Evolutionary conservation across 2,797 vertebrate genomes (phyloP).

Genomic region (Molossus alvarezi): DNA sequence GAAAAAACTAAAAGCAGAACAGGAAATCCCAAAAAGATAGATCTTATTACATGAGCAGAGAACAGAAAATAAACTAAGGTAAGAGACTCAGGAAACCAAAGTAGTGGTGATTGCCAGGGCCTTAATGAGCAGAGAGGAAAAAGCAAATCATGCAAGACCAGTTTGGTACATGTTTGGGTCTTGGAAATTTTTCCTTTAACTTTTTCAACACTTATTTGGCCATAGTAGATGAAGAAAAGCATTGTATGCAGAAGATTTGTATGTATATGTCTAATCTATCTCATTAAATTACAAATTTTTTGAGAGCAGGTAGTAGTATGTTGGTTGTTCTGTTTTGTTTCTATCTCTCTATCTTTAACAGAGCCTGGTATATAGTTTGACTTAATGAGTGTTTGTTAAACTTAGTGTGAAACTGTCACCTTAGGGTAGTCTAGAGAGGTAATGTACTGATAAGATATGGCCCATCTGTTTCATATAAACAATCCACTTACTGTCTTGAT

Average conservation of each 20-base stretch:
- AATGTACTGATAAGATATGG: not conserved
- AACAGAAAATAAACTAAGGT: constrained; percentile 81
- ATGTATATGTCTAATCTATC: not conserved
- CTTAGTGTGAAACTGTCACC: constrained; percentile 56
- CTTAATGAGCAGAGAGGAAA: constrained; percentile 61
- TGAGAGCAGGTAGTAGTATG: not conserved
- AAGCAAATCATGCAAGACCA: constrained; percentile 54
- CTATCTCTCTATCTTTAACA: constrained; percentile 13
- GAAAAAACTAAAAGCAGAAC: constrained; percentile 72
- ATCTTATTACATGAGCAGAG: constrained; percentile 74
- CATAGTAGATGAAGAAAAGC: constrained; percentile 56
- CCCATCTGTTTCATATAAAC: constrained; percentile 25
- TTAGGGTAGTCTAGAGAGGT: constrained; percentile 22
- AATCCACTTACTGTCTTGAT: not conserved
- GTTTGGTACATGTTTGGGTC: constrained; percentile 21
- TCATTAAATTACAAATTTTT: constrained; percentile 44
- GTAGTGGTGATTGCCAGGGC: not conserved
- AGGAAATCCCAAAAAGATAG: constrained; percentile 73
- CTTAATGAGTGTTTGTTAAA: not conserved
- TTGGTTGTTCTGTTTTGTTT: not conserved
- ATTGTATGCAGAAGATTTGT: not conserved
- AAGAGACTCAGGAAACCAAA: constrained; percentile 68
- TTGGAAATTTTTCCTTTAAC: constrained; percentile 52
- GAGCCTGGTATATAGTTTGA: not conserved
- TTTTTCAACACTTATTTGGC: constrained; percentile 58